A percentile compares a stretch with the other conserved stretches of the same genome.
Conservation (phyloP, 2,113 vertebrate genomes). For the Gyps fulvus region DNA sequence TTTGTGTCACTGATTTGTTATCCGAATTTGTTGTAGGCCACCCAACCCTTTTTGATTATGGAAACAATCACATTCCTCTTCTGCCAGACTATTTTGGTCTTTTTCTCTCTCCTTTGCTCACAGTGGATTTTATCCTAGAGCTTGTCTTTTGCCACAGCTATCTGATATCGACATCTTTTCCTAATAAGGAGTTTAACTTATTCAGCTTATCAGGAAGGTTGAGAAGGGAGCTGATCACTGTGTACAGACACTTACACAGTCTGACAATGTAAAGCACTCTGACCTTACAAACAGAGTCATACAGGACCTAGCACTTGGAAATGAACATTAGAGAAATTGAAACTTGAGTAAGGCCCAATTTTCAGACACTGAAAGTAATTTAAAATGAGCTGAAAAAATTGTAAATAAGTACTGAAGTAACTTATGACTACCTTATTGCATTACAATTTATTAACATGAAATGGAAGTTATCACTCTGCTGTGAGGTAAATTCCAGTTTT, state of each 20-base stretch:
- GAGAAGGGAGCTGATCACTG: background rate
- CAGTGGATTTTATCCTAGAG: background rate
- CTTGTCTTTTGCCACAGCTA: background rate
- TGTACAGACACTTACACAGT: background rate
- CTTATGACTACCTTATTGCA: background rate
- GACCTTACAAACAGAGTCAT: background rate
- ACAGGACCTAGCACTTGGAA: background rate
- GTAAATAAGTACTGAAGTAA: background rate
- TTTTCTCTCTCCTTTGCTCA: background rate
- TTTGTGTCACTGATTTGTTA: background rate
- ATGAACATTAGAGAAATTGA: background rate
- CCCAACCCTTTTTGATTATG: background rate
- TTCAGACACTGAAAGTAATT: background rate
- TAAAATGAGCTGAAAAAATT: background rate
- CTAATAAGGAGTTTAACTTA: background rate
- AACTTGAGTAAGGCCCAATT: background rate
- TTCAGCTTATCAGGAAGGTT: background rate
- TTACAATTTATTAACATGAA: conserved; percentile 13
- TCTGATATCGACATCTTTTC: background rate
- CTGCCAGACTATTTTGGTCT: background rate
- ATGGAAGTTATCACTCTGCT: background rate
- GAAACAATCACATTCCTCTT: background rate
- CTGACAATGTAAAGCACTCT: background rate
- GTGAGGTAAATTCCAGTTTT: background rate
- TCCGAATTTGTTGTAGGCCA: background rate